These are phyloP conservation scores for Trissolcus japonicus DNA, from an alignment of 2,888 invertebrate genomes.

Conservation along the genomic window DNA sequence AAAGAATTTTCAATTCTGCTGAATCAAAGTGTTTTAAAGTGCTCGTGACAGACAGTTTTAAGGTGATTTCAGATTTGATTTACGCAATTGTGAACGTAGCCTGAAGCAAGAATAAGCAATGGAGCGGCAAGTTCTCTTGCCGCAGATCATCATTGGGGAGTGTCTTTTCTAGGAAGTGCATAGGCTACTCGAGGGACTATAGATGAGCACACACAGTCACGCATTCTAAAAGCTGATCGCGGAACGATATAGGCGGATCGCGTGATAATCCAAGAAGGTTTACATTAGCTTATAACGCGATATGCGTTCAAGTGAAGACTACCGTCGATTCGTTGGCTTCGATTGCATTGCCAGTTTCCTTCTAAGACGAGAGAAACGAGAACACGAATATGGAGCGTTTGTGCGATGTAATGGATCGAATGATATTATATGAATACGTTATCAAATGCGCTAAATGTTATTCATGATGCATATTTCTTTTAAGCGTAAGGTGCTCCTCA, in stretches of 20 bases:
- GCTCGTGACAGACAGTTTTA: too few species aligned
- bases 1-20: too few species aligned
- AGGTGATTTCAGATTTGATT: not conserved
- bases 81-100: slow-evolving; percentile 46
- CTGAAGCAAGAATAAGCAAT: slow-evolving; percentile 44
- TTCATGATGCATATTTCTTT: slow-evolving; percentile 48
- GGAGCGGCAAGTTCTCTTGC: slow-evolving; percentile 58
- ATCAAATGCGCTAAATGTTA: slow-evolving; percentile 49
- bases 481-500: slow-evolving; percentile 15
- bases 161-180: slow-evolving; percentile 68
- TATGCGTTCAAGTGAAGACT: slow-evolving; percentile 44
- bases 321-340: slow-evolving; percentile 50
- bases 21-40: too few species aligned
- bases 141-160: slow-evolving; percentile 65
- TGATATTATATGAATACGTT: slow-evolving; percentile 54
- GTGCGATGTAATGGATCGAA: slow-evolving; percentile 45
- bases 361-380: slow-evolving; percentile 42
- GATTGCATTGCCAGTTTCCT: slow-evolving; percentile 46
- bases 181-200: slow-evolving; percentile 50
- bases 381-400: slow-evolving; percentile 47
- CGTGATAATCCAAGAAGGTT: slow-evolving; percentile 55
- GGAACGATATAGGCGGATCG: slow-evolving; percentile 58
- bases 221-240: slow-evolving; percentile 61
- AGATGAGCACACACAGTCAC: slow-evolving; percentile 30
- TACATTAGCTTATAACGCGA: slow-evolving; percentile 50